These are phyloP conservation scores for Apodemus agrarius DNA, from an alignment of 2,797 vertebrate species.

Conservation along the genomic window DNA sequence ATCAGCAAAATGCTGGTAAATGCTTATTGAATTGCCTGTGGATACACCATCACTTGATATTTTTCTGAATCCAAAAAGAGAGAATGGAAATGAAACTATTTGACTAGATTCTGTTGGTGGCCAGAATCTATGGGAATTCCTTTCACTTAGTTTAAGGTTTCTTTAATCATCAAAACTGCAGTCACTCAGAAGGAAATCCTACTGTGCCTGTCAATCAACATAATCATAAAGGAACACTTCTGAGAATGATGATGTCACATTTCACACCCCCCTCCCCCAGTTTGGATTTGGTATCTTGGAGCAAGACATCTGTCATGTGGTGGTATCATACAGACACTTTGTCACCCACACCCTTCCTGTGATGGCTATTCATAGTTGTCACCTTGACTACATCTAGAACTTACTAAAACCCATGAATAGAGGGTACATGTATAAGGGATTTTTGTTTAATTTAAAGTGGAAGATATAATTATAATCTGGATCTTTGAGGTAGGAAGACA, in stretches of 20 bases:
- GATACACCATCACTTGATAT: neutral
- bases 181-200: neutral
- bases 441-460: neutral
- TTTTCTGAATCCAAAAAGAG: slow-evolving; percentile 1
- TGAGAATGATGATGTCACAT: neutral
- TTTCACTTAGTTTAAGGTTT: neutral
- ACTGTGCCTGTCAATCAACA: neutral
- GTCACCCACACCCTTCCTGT: neutral
- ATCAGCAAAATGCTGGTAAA: neutral
- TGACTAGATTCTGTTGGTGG: neutral
- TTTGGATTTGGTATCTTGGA: slow-evolving; percentile 7
- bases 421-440: neutral
- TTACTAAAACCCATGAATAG: neutral
- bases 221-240: neutral
- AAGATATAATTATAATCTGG: neutral
- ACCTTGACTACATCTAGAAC: neutral
- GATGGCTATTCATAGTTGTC: neutral
- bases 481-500: neutral
- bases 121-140: neutral
- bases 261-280: fast-evolving
- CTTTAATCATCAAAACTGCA: neutral
- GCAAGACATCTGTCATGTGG: neutral
- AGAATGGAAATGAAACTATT: neutral
- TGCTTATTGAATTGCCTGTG: neutral
- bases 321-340: neutral